Evolutionary conservation across 2,797 vertebrate species (phyloP), one percentile per base, ranked within the genome.

Genomic region (Lithobates pipiens): DNA sequence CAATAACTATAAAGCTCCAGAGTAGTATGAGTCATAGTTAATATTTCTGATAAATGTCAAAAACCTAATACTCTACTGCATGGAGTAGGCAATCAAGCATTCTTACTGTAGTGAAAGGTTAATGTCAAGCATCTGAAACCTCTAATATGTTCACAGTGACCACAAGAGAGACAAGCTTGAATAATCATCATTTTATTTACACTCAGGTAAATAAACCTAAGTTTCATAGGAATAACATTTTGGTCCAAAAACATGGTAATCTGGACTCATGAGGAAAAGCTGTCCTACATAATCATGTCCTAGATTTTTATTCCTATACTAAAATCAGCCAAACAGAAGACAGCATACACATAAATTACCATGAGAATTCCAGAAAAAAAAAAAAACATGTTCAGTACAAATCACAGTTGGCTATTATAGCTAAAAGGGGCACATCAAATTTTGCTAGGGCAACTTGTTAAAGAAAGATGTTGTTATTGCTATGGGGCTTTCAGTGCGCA

Each of bases 241-340:
- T 76, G 81, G 72, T 29, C 57, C 61, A 68, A 34, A 75, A 75
- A 83, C 72, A 57, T 83, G 61, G 16, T 46, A 76, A 46, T 27
- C 63, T 39, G 74, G 39, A 36, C 80, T 46, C 80, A 27, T 44
- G 69, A 74, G 71, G 61, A 83, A 76, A 50, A n/a, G 21, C 29
- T 69, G 73, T 75, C 72, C 54, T 82, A 82, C 18, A 75, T 82
- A 82, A 57, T 74, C 80, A 75, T 82, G 80, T 82, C 80, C 71
- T 54, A 75, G 70, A 75, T 82, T 74, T 82, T 34, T 34, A 32
- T 57, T 36, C 34, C 57, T 27, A 61, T 73, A 61, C 50, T 42
- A 36, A 81, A 70, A 44, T 46, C 67, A 81, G n/a, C 13, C 54
- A 61, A 81, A 42, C 21, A 7, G 36, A 80, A 70, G 15, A 27